Percentiles rank a stretch among this genome's conserved stretches.
Evolutionary conservation across 1,140 invertebrate genomes (phyloP).

Genomic region (Drosophila lowei): DNA sequence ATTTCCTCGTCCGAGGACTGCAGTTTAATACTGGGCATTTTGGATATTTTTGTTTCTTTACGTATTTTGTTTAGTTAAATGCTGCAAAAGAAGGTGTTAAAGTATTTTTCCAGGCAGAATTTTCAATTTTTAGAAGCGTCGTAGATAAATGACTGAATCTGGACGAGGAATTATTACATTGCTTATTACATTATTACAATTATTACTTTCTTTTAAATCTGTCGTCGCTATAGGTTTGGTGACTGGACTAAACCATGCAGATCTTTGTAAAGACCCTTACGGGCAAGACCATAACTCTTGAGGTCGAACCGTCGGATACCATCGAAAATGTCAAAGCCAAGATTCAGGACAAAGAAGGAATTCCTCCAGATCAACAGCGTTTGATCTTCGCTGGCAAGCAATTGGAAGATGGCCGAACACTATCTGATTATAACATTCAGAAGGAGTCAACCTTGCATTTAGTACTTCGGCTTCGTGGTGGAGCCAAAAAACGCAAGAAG

Average conservation of each 20-base stretch:
- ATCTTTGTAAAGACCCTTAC: slow-evolving; percentile 97
- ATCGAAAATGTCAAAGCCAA: slow-evolving; percentile 98
- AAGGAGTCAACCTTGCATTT: slow-evolving; percentile 97
- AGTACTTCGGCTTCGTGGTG: slow-evolving; percentile 95
- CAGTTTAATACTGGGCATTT: too few species aligned
- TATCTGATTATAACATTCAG: slow-evolving; percentile 97
- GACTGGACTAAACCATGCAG: slow-evolving; percentile 88
- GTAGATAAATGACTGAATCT: too few species aligned
- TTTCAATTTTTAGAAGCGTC: too few species aligned
- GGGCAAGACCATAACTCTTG: slow-evolving; percentile 97
- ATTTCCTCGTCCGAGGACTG: too few species aligned
- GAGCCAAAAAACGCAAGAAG: slow-evolving; percentile 99
- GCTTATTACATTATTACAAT: too few species aligned
- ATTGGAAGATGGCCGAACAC: slow-evolving; percentile 95
- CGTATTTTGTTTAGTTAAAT: too few species aligned
- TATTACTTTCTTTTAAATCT: slow-evolving; percentile 52
- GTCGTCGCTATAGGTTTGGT: slow-evolving; percentile 56
- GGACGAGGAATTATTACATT: too few species aligned
- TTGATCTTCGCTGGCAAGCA: slow-evolving; percentile 97
- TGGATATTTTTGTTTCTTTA: too few species aligned
- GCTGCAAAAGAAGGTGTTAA: too few species aligned
- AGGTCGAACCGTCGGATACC: slow-evolving; percentile 95
- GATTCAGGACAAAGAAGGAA: slow-evolving; percentile 96
- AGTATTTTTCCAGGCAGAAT: too few species aligned
- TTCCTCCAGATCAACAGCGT: slow-evolving; percentile 94